phyloP scores from a whole-genome alignment of 2,113 vertebrate genomes.

The Psilopsiagon aurifrons region DNA sequence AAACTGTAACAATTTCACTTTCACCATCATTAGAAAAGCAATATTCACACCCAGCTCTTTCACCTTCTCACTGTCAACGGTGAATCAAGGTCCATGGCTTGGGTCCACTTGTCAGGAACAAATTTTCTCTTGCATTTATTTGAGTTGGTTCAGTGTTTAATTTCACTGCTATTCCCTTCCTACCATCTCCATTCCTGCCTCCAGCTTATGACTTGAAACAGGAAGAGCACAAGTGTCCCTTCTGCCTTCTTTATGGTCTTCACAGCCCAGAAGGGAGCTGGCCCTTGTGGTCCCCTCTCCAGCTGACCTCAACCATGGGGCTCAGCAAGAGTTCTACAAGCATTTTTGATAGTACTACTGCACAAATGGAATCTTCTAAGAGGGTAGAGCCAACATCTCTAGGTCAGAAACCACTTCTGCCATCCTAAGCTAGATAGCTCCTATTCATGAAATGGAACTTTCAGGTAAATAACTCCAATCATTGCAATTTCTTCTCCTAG shows the following conservation, averaged over 20 bases:
- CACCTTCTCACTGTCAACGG: background rate
- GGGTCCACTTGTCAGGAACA: background rate
- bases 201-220: background rate
- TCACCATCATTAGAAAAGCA: background rate
- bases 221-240: background rate
- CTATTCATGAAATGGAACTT: background rate
- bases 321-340: background rate
- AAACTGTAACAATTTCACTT: background rate
- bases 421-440: background rate
- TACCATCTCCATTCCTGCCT: background rate
- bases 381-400: background rate
- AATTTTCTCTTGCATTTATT: background rate
- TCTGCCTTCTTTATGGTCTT: background rate
- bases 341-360: background rate
- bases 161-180: background rate
- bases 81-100: background rate
- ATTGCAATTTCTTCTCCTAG: constrained; percentile 18
- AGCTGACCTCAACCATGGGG: background rate
- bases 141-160: background rate
- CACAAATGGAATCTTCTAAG: background rate
- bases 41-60: background rate
- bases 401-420: background rate
- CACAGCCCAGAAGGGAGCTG: background rate
- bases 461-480: constrained; percentile 10
- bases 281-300: background rate